A percentile compares a stretch with the other conserved stretches of the same genome.
Evolutionary conservation across 2,888 invertebrate species (phyloP).

Genomic region (Panopea generosa): DNA sequence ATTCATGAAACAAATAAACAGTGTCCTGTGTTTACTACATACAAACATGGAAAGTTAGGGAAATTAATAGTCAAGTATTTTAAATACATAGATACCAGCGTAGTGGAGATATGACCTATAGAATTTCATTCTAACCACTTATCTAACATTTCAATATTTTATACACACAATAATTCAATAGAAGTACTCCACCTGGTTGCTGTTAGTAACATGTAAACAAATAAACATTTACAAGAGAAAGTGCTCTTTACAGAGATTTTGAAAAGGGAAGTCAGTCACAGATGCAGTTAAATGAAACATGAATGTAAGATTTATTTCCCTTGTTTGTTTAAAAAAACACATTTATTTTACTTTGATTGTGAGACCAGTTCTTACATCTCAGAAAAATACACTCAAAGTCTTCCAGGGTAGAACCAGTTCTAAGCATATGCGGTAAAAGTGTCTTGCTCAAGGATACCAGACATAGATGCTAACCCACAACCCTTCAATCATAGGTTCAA

Average conservation of each 20-base stretch:
- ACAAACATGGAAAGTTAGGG: conserved; percentile 26
- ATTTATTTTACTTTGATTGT: no score
- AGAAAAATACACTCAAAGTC: no score
- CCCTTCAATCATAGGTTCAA: no score
- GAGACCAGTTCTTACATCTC: no score
- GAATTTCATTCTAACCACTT: conserved; percentile 1
- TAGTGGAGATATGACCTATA: neutral
- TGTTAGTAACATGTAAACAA: conserved; percentile 49
- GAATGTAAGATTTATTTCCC: neutral
- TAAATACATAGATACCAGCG: conserved; percentile 13
- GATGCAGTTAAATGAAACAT: neutral
- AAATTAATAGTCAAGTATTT: conserved; percentile 7
- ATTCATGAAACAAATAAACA: no score
- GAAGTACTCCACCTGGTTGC: conserved; percentile 15
- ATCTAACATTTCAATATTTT: conserved; percentile 1
- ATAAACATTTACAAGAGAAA: conserved; percentile 31
- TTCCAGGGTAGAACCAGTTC: no score
- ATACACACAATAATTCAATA: neutral
- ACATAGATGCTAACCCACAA: no score
- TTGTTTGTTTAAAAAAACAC: neutral
- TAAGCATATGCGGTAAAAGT: no score
- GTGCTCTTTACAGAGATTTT: neutral
- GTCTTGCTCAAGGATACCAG: no score
- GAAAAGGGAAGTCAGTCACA: neutral
- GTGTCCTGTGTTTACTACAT: conserved; percentile 26